Evolutionary conservation across 2,888 invertebrate species (phyloP).

Genomic region (Helleia helle): DNA sequence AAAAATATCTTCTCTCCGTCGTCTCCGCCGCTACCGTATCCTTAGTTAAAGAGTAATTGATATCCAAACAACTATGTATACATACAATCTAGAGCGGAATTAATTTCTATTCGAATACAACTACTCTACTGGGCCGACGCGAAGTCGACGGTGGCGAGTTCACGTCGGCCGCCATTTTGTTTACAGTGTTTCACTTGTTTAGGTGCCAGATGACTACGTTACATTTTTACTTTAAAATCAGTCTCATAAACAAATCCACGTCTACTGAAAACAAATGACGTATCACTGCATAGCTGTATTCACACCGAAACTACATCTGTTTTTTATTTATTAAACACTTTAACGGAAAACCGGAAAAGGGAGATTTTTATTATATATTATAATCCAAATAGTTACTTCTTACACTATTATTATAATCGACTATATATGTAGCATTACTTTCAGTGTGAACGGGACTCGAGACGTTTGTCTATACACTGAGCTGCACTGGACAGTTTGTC

Average conservation of each 20-base stretch:
- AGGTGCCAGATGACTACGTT: slow-evolving; percentile 33
- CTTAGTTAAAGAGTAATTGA: slow-evolving; percentile 34
- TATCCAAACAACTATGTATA: slow-evolving; percentile 38
- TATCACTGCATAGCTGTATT: slow-evolving; percentile 2
- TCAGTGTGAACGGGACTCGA: neutral
- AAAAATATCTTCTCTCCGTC: slow-evolving; percentile 64
- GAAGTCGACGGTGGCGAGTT: neutral
- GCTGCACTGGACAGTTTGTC: neutral
- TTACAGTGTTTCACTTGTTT: slow-evolving; percentile 11
- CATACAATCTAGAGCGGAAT: slow-evolving; percentile 26
- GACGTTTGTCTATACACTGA: neutral
- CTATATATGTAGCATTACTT: neutral
- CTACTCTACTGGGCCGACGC: neutral
- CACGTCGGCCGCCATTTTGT: neutral
- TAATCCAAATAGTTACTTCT: no score
- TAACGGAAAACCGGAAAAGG: no score
- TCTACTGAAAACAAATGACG: slow-evolving; percentile 13
- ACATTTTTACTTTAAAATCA: slow-evolving; percentile 61
- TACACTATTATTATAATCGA: no score
- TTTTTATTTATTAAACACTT: no score
- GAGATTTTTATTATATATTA: no score
- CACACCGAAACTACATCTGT: no score
- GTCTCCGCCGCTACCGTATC: slow-evolving; percentile 41
- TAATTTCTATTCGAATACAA: neutral
- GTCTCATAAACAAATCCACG: slow-evolving; percentile 54